phyloP scores from a whole-genome alignment of 2,797 vertebrate genomes.

The Poecilia picta region DNA sequence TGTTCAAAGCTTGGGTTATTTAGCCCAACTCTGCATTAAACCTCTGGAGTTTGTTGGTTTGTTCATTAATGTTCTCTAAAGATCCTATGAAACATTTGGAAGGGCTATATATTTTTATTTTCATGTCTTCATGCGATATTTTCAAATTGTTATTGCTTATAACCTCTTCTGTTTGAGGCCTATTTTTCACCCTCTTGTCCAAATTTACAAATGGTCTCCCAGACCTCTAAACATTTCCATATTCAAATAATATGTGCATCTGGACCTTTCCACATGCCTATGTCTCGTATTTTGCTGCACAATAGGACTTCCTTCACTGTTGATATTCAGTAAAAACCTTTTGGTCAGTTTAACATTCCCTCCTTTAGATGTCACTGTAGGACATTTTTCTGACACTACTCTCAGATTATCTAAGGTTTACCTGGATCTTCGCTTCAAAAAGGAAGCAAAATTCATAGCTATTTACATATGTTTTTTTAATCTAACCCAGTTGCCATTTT shows the following conservation, averaged over 20 bases:
- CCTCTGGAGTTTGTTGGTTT: neutral
- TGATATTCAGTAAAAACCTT: neutral
- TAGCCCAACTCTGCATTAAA: neutral
- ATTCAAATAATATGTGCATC: neutral
- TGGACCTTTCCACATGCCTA: neutral
- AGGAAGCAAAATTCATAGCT: neutral
- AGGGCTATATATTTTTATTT: neutral
- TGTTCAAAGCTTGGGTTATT: neutral
- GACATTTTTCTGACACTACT: neutral
- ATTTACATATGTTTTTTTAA: neutral
- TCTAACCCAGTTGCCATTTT: neutral
- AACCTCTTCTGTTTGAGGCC: neutral
- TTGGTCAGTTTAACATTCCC: neutral
- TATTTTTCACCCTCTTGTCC: neutral
- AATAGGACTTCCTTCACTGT: neutral
- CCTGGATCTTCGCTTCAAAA: neutral
- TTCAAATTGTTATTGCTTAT: neutral
- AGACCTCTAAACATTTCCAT: neutral
- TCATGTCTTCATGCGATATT: neutral
- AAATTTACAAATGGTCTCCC: neutral
- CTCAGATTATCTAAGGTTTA: neutral
- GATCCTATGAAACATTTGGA: neutral
- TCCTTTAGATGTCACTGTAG: conserved; percentile 48
- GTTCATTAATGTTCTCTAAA: neutral
- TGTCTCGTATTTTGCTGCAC: neutral